Base-by-base conservation (phyloP, 2,888 invertebrate genomes). In the Pegoplata infirma region DNA sequence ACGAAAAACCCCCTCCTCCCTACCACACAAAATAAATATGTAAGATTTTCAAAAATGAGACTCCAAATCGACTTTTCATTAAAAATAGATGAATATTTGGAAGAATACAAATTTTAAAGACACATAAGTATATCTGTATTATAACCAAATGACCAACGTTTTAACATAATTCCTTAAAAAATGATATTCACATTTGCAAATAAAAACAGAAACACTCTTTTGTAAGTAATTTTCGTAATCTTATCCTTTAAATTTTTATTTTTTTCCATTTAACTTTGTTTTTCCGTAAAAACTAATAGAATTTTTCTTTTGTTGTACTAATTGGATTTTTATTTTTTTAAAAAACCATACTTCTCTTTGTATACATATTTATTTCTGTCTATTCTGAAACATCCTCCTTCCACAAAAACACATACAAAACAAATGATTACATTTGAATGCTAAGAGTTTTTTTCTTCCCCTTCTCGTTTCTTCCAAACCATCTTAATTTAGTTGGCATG, bases 401-500 rank as follows among this genome's bases (percentile, higher is more conserved):
- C 36, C 14, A 40, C 36, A 40, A 40, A 25, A 25, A 25, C 3
- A 40, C 36, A 12, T n/a, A 40, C 36, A 40, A 40, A 32, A 40
- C n/a, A 40, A 40, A 40, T n/a, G 36, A 40, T 40, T 40, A 73
- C 64, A 71, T 61, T 61, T 55, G 55, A 71, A 71, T 61, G 69
- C 66, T 79, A 79, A 79, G 63, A 79, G 71, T 71, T 49, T 75
- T 67, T 75, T 79, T 75, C 79, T 75, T 79, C 71, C 75, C 71
- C 46, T 69, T 49, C 23, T 19, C 23, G 21, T 23, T 49, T 23
- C 25, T n/a, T n/a, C 61, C 61, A 49, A 44, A 44, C 25, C 51
- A 66, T 53, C 40, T 32, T 63, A 2, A 55, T 58, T 58, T 72
- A 95, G 95, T 97, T 90, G 97, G 97, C 89, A 97, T 97, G 96